Conservation (phyloP, 1,140 invertebrate genomes). For the Polyergus mexicanus region DNA sequence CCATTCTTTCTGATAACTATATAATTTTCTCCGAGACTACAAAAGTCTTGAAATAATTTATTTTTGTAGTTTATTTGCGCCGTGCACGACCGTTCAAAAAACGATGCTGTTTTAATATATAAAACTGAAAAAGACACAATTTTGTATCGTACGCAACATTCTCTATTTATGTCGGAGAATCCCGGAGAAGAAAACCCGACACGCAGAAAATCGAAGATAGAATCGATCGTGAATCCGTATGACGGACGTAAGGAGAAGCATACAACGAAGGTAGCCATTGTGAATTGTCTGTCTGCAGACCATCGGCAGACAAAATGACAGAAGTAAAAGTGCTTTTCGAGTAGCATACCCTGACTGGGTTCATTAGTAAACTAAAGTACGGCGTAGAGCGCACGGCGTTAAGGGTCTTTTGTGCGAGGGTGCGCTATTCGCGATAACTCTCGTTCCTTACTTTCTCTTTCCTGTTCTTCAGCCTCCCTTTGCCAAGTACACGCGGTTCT, state of each 20-base stretch:
- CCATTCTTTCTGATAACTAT: constrained; percentile 1
- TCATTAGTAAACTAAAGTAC: constrained; percentile 85
- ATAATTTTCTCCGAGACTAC: constrained; percentile 37
- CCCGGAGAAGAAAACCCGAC: constrained; percentile 27
- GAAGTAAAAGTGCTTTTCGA: constrained; percentile 84
- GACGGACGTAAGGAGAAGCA: constrained; percentile 14
- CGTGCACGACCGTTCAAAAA: constrained; percentile 39
- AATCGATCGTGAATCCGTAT: constrained; percentile 46
- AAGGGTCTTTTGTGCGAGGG: constrained; percentile 80
- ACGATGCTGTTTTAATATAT: constrained; percentile 27
- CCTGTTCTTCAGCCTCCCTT: constrained; percentile 20
- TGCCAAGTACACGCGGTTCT: not conserved
- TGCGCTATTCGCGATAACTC: constrained; percentile 77
- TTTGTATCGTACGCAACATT: not conserved
- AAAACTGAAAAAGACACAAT: constrained; percentile 45
- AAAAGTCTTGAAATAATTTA: constrained; percentile 51
- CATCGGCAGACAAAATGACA: constrained; percentile 80
- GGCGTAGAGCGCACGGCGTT: constrained; percentile 64
- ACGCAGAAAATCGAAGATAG: constrained; percentile 27
- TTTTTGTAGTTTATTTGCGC: constrained; percentile 32
- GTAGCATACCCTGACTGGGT: constrained; percentile 79
- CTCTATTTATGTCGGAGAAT: constrained; percentile 32
- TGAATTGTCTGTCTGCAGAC: constrained; percentile 69
- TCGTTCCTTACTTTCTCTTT: constrained; percentile 58
- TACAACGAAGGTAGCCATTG: constrained; percentile 63